Evolutionary conservation across 2,888 invertebrate genomes (phyloP).

Genomic region (Gryllus longicercus): DNA sequence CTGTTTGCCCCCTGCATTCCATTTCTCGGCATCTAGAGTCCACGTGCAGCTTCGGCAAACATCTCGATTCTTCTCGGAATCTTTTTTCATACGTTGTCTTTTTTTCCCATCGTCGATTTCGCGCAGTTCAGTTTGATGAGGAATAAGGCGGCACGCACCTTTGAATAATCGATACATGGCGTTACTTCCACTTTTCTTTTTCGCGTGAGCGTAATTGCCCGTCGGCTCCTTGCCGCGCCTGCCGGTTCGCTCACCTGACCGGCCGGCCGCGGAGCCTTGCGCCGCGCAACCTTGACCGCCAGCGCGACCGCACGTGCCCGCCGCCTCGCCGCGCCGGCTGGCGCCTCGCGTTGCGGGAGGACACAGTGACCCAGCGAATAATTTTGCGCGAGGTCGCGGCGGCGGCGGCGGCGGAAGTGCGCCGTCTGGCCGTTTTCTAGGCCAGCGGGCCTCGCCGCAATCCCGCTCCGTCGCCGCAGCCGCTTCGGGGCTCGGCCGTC

Average conservation of each 20-base stretch:
- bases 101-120: no score
- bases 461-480: no score
- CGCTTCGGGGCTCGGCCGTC: no score
- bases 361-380: slow-evolving; percentile 17
- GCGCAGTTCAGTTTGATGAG: no score
- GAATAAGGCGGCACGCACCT: no score
- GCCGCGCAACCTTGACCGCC: background rate
- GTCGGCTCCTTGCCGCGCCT: background rate
- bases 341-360: background rate
- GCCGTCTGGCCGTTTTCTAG: slow-evolving; percentile 17
- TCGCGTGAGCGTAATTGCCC: background rate
- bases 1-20: no score
- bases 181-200: background rate
- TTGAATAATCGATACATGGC: no score
- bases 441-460: background rate
- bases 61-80: no score
- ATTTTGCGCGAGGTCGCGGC: slow-evolving; percentile 8
- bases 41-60: no score
- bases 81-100: no score
- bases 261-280: background rate
- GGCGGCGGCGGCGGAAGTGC: background rate
- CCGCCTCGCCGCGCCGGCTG: background rate
- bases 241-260: background rate
- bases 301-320: background rate
- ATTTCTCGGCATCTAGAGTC: no score